Percentiles rank a stretch among this genome's conserved stretches.
phyloP scores from a whole-genome alignment of 2,888 invertebrate genomes.

The Eupithecia subfuscata region DNA sequence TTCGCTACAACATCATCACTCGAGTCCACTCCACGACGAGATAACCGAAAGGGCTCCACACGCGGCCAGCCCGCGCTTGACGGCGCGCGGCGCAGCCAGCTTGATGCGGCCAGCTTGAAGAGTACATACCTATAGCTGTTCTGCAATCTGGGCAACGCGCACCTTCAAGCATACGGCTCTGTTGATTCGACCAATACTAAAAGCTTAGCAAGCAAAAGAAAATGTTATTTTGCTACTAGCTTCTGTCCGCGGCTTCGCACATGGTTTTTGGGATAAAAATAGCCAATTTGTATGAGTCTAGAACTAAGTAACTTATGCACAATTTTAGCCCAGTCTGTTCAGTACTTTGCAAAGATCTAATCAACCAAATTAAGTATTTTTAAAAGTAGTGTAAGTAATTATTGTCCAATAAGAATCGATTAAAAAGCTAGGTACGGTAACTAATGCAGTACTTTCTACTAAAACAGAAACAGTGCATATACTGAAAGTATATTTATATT shows the following conservation, averaged over 20 bases:
- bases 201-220: background rate
- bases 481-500: too few relatives aligned
- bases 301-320: too few relatives aligned
- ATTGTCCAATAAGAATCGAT: too few relatives aligned
- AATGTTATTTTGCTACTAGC: background rate
- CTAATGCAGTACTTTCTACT: background rate
- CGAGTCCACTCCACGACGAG: constrained; percentile 27
- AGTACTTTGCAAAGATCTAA: background rate
- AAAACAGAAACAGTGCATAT: too few relatives aligned
- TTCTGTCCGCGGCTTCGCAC: background rate
- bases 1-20: constrained; percentile 42
- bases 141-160: background rate
- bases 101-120: constrained; percentile 2
- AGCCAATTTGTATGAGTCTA: background rate
- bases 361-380: background rate
- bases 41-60: constrained; percentile 22
- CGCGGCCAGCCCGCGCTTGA: constrained; percentile 20
- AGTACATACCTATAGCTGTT: background rate
- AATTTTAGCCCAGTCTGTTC: background rate
- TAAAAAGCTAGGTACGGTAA: background rate
- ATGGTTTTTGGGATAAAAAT: too few relatives aligned
- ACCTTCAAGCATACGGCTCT: too few relatives aligned
- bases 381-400: too few relatives aligned
- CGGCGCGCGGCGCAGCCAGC: background rate
- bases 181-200: background rate